Base-by-base conservation (phyloP, 1,140 invertebrate genomes). In the Lucilia sericata region DNA sequence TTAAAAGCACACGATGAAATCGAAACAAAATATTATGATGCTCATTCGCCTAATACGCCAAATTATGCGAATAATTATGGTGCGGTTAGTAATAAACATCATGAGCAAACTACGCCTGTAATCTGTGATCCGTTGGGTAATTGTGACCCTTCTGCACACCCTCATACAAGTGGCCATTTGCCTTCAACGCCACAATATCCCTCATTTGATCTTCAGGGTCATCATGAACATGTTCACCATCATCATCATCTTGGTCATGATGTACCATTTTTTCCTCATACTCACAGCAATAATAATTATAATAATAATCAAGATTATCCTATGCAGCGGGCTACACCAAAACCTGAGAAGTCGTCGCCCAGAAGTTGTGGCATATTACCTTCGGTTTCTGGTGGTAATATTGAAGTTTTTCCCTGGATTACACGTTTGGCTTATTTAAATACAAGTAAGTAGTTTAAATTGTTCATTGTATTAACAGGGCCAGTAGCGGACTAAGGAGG, bases 391-490 rank as follows among this genome's bases (percentile, higher is more conserved):
- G 19, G 17, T 12, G 10, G 19, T 21, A 51, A 49, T 80, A 49
- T 21, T 25, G 42, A 80, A 51, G 93, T 94, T 84, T 96, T 93
- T 89, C 95, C 95, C 0, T 96, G 95, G 95, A 92, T 95, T 82
- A 93, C 91, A 0, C 90, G 94, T 30, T 88, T 96, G 25, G 95
- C 94, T 30, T 96, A 95, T 86, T 85, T 87, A 13, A 90, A 88
- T 83, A 85, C 85, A 86, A 85, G 87, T 88, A 30, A 89, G 86
- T 83, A 49, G 9, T 21, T 10, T 49, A 25, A 49, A 49, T 14
- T 30, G 25, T 3, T 30, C 3, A 30, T 30, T 30, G 25, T 3
- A 30, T 30, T 30, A 2, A 30, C 25, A 30, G 25, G 25, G 25
- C 1, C 25, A 30, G n/a, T n/a, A n/a, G n/a, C n/a, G 25, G 25